A percentile compares a stretch with the other conserved stretches of the same genome.
Evolutionary conservation across 1,140 invertebrate species (phyloP).

Genomic region (Drosophila kikkawai): DNA sequence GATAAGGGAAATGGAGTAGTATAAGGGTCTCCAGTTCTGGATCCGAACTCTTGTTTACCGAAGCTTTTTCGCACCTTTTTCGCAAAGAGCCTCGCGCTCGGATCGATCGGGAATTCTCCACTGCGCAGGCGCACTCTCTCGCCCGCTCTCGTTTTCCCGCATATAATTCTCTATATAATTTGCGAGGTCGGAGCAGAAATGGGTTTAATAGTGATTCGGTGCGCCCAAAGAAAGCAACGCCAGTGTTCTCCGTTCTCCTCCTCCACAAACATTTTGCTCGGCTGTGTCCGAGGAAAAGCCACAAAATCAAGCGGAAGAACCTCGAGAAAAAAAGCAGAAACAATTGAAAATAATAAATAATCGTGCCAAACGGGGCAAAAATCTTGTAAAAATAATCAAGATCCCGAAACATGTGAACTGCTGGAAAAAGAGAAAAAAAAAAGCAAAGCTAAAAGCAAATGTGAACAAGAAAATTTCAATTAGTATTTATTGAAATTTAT

Average conservation of each 20-base stretch:
- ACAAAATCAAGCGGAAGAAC: conserved; percentile 23
- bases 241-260: conserved; percentile 27
- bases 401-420: conserved; percentile 26
- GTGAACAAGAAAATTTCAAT: conserved; percentile 51
- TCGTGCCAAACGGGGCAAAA: conserved; percentile 18
- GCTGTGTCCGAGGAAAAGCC: conserved; percentile 37
- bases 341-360: conserved; percentile 12
- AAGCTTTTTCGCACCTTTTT: conserved; percentile 62
- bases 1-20: conserved; percentile 18
- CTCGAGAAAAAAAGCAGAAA: conserved; percentile 1
- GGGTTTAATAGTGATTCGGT: conserved; percentile 75
- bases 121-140: conserved; percentile 42
- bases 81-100: conserved; percentile 12
- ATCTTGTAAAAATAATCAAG: conserved; percentile 7
- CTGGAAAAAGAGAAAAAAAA: conserved; percentile 7
- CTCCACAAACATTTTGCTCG: conserved; percentile 38
- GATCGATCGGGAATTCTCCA: conserved; percentile 18
- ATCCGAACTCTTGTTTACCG: conserved; percentile 28
- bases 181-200: conserved; percentile 69
- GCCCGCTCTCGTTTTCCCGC: conserved; percentile 56
- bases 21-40: conserved; percentile 10
- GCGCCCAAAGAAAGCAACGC: conserved; percentile 76
- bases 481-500: conserved; percentile 69
- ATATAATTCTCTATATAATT: conserved; percentile 82
- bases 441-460: conserved; percentile 3